Evolutionary conservation across 2,888 invertebrate genomes (phyloP), one percentile per base, ranked within the genome.

Genomic region (Troides aeacus): DNA sequence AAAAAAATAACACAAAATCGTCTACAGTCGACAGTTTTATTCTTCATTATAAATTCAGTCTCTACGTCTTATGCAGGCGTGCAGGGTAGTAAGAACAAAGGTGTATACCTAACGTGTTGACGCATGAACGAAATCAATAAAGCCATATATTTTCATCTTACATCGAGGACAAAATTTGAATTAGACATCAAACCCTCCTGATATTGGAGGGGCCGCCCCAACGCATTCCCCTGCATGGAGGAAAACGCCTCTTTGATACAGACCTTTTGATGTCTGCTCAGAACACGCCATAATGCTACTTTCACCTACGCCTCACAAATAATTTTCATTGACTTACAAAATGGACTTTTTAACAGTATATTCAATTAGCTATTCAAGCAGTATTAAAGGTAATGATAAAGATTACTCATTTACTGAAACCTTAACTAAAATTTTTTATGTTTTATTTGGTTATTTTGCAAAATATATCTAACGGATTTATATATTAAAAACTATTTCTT

Each of bases 261-360:
- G 79, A 83, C 81, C 88, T 89, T 90, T 91, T 90, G 90, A 92
- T 89, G 90, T 89, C 84, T 87, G 82, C 84, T 82, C 78, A 78
- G 77, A 79, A 79, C 79, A 78, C 80, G 80, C 82, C 83, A 90
- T 89, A 90, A 89, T 87, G 81, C 81, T 80, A 81, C 81, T 86
- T 88, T 87, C 87, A 82, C 84, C 80, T 82, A 79, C 76, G 77
- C 78, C 81, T 81, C 81, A 83, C 80, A 83, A 88, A 84, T 84
- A 85, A 84, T 81, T 81, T 86, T 76, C 81, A 81, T 82, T 81
- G 78, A 77, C 78, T 77, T 79, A 75, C 75, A 84, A 84, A 85
- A 82, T 82, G 76, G 75, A 80, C 78, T 79, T 83, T 84, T 82
- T 81, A 82, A 85, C 79, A 81, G 79, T 77, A 80, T 82, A 76